Evolutionary conservation across 2,888 invertebrate genomes (phyloP).

Genomic region (Sicus ferrugineus): DNA sequence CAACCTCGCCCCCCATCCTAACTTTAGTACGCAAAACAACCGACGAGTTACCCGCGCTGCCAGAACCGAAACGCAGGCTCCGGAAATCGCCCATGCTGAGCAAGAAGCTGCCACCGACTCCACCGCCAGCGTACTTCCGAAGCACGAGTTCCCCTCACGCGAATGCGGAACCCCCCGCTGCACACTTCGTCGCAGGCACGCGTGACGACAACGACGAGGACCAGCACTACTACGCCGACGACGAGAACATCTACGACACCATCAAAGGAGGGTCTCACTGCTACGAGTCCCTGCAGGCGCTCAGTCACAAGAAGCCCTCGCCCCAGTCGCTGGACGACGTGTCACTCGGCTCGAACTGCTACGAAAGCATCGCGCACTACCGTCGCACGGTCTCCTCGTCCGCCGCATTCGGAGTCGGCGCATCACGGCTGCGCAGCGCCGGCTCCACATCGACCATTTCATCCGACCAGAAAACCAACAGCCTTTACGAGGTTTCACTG

Average conservation of each 20-base stretch:
- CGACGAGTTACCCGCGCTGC: slow-evolving; percentile 54
- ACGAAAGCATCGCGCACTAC: slow-evolving; percentile 61
- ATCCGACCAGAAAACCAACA: slow-evolving; percentile 64
- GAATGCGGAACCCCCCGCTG: not conserved
- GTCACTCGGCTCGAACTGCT: slow-evolving; percentile 62
- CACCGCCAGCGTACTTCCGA: slow-evolving; percentile 20
- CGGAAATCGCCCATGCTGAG: slow-evolving; percentile 48
- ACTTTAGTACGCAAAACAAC: slow-evolving; percentile 55
- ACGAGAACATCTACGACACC: slow-evolving; percentile 72
- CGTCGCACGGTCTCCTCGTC: slow-evolving; percentile 39
- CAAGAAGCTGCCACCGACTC: slow-evolving; percentile 40
- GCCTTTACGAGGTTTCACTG: slow-evolving; percentile 61
- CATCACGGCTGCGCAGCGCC: slow-evolving; percentile 49
- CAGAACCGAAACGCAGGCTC: slow-evolving; percentile 58
- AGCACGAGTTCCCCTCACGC: slow-evolving; percentile 16
- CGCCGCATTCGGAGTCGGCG: slow-evolving; percentile 44
- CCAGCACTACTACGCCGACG: slow-evolving; percentile 53
- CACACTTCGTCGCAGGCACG: not conserved
- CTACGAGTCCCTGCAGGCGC: slow-evolving; percentile 55
- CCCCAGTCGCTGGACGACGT: slow-evolving; percentile 46
- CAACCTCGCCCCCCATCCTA: slow-evolving; percentile 41
- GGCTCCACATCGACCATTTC: slow-evolving; percentile 62
- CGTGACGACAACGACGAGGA: slow-evolving; percentile 34
- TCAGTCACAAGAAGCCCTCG: slow-evolving; percentile 26
- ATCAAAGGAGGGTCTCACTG: slow-evolving; percentile 68